Evolutionary conservation across 2,113 vertebrate species (phyloP).

Genomic region (Vidua chalybeata): DNA sequence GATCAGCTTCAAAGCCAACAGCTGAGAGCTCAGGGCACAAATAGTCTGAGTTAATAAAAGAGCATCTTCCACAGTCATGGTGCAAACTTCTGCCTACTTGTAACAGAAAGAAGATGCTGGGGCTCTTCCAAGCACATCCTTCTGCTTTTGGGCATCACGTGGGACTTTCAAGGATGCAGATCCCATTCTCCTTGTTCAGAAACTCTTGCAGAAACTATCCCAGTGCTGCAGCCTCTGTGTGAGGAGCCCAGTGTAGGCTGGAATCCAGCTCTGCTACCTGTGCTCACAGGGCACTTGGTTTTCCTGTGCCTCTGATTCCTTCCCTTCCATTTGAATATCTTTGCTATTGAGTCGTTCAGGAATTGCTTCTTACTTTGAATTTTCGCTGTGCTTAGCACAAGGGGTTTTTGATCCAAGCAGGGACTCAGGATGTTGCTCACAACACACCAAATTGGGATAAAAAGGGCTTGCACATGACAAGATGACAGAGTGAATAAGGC

Average conservation of each 20-base stretch:
- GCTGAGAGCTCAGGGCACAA: constrained; percentile 11
- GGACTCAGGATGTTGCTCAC: neutral
- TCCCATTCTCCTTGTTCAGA: neutral
- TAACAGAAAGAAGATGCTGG: neutral
- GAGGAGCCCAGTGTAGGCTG: neutral
- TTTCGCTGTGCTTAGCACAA: neutral
- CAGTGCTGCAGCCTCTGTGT: neutral
- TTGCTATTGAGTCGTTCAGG: neutral
- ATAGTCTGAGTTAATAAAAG: constrained; percentile 19
- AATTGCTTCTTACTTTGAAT: neutral
- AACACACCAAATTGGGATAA: neutral
- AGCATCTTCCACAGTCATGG: neutral
- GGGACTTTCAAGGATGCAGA: neutral
- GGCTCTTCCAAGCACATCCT: neutral
- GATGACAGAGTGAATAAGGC: neutral
- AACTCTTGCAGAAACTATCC: neutral
- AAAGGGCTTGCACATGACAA: neutral
- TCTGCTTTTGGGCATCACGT: neutral
- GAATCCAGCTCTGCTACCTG: neutral
- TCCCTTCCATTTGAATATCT: neutral
- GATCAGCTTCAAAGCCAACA: constrained; percentile 25
- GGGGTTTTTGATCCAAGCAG: neutral
- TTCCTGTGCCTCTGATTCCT: neutral
- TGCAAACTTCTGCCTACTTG: neutral
- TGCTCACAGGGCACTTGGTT: neutral